Base-by-base conservation (phyloP, 2,888 invertebrate genomes). In the Schizaphis graminum region DNA sequence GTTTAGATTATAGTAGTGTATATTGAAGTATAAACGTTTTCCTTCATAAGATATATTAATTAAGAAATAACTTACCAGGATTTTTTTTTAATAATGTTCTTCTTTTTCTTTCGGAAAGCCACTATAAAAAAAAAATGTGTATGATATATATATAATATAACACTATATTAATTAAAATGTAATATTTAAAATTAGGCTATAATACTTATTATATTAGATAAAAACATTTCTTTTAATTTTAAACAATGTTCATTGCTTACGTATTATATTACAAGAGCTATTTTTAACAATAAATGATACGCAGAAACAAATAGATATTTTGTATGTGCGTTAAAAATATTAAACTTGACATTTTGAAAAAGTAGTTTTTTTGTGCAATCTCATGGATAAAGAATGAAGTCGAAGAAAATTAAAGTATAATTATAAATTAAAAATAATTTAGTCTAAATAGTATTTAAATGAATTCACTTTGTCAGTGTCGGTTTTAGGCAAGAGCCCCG, bases 81-180 rank as follows among this genome's bases (percentile, higher is more conserved):
- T 99, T 98, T 96, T 98, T 98, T 96, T 98, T 98, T 92, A 98
- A 96, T 95, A 99, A 96, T 16, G 97, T 97, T 95, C 98, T 97
- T 95, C 98, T 97, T 96, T 98, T 98, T 95, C 97, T 97, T 95
- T 98, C 98, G 7, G 98, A 97, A 93, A 98, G 96, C 98, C 98
- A 99, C 98, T 98, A 95, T 53, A 96, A 96, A 95, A 89, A 89
- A 94, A 95, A 95, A 21, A 44, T 84, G 21, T 56, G 21, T 11
- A 91, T 21, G 56, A 57, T 35, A 8, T 21, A 67, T 21, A 67
- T n/a, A 67, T 3, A n/a, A 35, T 67, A 53, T 49, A 11, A 49
- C 13, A 49, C 49, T 67, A 67, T 56, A 56, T 56, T 56, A 56
- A 56, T 56, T 56, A 21, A 53, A 53, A 53, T 24, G 56, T 56